Conservation (phyloP, 2,888 invertebrate species). For the Steinernema carpocapsae region DNA sequence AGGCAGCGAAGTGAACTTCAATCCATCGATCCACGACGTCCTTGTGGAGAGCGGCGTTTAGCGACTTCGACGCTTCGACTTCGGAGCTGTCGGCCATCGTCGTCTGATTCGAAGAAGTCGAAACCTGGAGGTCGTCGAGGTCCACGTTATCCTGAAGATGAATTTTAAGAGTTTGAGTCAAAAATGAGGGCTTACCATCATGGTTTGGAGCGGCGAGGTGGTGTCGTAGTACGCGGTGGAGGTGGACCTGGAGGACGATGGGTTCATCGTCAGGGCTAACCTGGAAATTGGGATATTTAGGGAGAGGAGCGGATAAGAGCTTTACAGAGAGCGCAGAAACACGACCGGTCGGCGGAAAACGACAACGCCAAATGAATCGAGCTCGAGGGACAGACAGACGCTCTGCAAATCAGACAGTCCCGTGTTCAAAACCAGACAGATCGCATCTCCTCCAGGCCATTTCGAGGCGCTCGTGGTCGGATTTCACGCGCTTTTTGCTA, state of each 20-base stretch:
- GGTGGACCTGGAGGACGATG: background rate
- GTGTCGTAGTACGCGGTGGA: background rate
- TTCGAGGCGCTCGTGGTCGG: too few species aligned
- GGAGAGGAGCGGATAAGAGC: too few species aligned
- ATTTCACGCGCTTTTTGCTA: too few species aligned
- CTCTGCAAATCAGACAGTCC: too few species aligned
- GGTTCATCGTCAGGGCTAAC: constrained; percentile 11
- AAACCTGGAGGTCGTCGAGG: background rate
- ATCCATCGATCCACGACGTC: constrained; percentile 32
- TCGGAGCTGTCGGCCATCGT: background rate
- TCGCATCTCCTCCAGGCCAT: too few species aligned
- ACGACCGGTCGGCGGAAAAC: background rate
- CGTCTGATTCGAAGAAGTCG: background rate
- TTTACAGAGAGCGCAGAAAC: too few species aligned
- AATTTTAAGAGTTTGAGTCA: background rate
- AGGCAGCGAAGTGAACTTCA: constrained; percentile 20
- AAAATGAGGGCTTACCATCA: constrained; percentile 9
- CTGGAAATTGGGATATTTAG: background rate
- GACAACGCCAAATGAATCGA: background rate
- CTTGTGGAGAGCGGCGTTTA: background rate
- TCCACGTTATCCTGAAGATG: background rate
- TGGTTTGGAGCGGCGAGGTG: background rate
- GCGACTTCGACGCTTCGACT: background rate
- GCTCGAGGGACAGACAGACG: background rate
- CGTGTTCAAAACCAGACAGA: too few species aligned